Base-by-base conservation (phyloP, 1,140 invertebrate genomes). In the Whitmania pigra region DNA sequence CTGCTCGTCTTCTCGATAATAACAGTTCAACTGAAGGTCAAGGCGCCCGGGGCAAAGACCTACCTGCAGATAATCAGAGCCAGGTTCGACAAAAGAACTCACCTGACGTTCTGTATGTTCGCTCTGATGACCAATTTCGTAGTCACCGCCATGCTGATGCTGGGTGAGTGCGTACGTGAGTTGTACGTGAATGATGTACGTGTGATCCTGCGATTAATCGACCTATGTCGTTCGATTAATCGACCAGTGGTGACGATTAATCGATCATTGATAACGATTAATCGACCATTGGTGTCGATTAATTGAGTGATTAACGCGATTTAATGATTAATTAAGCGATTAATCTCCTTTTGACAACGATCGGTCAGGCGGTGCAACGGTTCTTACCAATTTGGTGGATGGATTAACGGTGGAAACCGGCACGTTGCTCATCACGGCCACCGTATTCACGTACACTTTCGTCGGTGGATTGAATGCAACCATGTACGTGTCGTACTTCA, bases 401-500 rank as follows among this genome's bases (percentile, higher is more conserved):
- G 74, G 76, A 29, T 77, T 83, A 36, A 76, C 75, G 54, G 76
- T 81, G 31, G 81, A 81, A 67, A 77, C 80, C 53, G 79, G 80
- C 7, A 80, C 79, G 0, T 75, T 78, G 13, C 69, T 82, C 29
- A 75, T 82, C 57, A 77, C 79, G 0, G 74, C 76, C 7, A 77
- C 81, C 5, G 80, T 82, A 18, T 60, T 79, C 4, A 77, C 78
- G 13, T 82, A 83, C 73, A 82, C 80, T 0, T 76, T 82, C 60
- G 81, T 82, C 69, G 82, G 82, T 0, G 82, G 82, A 11, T 75
- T 83, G 0, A 81, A 81, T 0, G 81, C 81, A 2, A 81, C 81
- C 0, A 81, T 83, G 72, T 83, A 83, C 73, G 81, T 83, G 11
- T 81, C 80, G 11, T 83, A 82, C 74, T 82, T 82, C 78, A 82